phyloP scores from a whole-genome alignment of 2,113 vertebrate genomes.

The Muntiacus muntjak region DNA sequence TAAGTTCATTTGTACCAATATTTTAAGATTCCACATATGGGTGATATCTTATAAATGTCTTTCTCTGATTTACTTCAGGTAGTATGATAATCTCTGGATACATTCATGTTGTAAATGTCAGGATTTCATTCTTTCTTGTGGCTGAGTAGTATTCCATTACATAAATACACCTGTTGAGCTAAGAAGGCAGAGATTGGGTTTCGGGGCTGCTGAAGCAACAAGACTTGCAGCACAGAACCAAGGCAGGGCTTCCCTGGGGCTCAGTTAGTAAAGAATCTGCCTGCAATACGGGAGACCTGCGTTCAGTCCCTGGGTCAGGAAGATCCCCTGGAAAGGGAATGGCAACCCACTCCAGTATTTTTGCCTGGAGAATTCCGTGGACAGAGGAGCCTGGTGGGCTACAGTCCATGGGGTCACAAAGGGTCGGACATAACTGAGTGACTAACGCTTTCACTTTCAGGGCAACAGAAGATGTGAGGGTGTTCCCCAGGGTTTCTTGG shows the following conservation, averaged over 20 bases:
- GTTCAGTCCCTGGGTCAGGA: neutral
- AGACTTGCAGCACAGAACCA: neutral
- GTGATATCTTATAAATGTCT: neutral
- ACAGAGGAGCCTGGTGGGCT: neutral
- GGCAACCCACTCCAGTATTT: neutral
- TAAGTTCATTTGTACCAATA: neutral
- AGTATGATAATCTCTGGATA: neutral
- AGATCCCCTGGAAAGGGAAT: neutral
- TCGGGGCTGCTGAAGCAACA: neutral
- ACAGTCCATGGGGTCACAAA: neutral
- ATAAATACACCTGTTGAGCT: too few species aligned
- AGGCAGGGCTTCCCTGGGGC: neutral
- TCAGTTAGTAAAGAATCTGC: neutral
- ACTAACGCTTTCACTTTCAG: neutral
- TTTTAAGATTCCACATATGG: neutral
- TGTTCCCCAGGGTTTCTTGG: neutral
- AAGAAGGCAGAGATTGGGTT: neutral
- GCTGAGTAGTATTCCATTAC: neutral
- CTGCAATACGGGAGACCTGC: accelerated
- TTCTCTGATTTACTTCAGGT: neutral
- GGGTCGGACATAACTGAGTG: neutral
- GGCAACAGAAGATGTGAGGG: neutral
- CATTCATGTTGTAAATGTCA: neutral
- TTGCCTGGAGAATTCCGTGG: neutral
- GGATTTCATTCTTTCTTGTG: neutral